Conservation (phyloP, 1,140 invertebrate species). For the Penaeus vannamei region DNA sequence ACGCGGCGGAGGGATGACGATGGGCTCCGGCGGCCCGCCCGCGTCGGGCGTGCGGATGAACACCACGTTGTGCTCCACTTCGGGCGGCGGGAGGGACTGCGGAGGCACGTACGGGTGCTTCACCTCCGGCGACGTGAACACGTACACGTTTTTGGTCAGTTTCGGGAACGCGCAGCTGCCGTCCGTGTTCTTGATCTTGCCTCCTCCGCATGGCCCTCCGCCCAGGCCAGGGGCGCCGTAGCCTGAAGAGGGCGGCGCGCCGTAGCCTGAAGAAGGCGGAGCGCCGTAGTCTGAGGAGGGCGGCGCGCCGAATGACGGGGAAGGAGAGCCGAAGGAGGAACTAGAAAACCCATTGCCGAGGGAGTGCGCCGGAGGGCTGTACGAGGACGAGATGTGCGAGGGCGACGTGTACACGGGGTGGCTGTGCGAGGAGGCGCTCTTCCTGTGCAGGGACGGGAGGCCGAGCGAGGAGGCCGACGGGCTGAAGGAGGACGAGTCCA, state of each 20-base stretch:
- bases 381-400: too few relatives aligned
- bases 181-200: conserved; percentile 55
- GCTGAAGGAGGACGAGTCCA: neutral
- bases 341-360: too few relatives aligned
- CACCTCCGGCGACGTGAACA: conserved; percentile 54
- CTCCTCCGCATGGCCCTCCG: conserved; percentile 41
- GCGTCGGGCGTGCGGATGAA: conserved; percentile 64
- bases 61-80: conserved; percentile 61
- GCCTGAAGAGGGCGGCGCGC: neutral
- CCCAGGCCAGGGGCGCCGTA: neutral
- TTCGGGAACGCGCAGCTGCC: conserved; percentile 60
- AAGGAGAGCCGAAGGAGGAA: too few relatives aligned
- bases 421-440: too few relatives aligned
- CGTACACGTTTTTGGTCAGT: conserved; percentile 55
- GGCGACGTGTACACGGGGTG: too few relatives aligned
- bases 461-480: neutral
- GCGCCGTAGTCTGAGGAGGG: too few relatives aligned
- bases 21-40: conserved; percentile 35
- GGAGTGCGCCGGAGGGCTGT: too few relatives aligned
- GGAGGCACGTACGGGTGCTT: conserved; percentile 40
- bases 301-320: too few relatives aligned
- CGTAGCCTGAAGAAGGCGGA: neutral
- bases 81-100: conserved; percentile 50
- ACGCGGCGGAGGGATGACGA: conserved; percentile 65
- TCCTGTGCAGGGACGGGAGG: neutral